Evolutionary conservation across 2,113 vertebrate genomes (phyloP).

Genomic region (Sinosuthora webbiana): DNA sequence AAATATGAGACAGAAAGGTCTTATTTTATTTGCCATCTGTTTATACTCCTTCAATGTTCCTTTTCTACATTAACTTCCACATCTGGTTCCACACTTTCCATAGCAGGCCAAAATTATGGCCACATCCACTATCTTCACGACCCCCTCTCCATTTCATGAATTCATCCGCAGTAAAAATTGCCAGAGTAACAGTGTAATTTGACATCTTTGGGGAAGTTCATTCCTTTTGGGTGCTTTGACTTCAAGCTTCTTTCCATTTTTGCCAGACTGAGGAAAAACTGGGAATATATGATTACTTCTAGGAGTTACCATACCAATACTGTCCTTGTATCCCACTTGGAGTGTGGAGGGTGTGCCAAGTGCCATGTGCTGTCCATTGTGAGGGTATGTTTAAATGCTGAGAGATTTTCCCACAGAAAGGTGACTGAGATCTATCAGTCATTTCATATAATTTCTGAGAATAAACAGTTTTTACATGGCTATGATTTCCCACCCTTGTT

Average conservation of each 20-base stretch:
- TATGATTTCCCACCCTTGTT: not conserved
- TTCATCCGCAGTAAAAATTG: not conserved
- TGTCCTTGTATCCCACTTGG: not conserved
- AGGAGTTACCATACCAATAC: not conserved
- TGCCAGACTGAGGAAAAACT: not conserved
- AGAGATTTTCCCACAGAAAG: not conserved
- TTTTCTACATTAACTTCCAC: conserved; percentile 40
- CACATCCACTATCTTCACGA: not conserved
- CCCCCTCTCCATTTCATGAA: not conserved
- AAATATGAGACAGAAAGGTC: conserved; percentile 50
- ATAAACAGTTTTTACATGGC: not conserved
- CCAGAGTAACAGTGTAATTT: not conserved
- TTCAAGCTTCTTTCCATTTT: not conserved
- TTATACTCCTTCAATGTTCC: conserved; percentile 24
- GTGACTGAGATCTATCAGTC: not conserved
- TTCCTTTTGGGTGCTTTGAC: not conserved
- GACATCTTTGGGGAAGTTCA: not conserved
- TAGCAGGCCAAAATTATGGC: conserved; percentile 1
- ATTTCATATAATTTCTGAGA: not conserved
- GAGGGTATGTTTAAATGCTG: not conserved
- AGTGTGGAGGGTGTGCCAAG: not conserved
- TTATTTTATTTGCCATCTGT: conserved; percentile 58
- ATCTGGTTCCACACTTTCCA: conserved; percentile 37
- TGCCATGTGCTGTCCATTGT: not conserved
- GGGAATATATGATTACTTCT: not conserved